Conservation (phyloP, 2,113 vertebrate genomes). For the Ginglymostoma cirratum region DNA sequence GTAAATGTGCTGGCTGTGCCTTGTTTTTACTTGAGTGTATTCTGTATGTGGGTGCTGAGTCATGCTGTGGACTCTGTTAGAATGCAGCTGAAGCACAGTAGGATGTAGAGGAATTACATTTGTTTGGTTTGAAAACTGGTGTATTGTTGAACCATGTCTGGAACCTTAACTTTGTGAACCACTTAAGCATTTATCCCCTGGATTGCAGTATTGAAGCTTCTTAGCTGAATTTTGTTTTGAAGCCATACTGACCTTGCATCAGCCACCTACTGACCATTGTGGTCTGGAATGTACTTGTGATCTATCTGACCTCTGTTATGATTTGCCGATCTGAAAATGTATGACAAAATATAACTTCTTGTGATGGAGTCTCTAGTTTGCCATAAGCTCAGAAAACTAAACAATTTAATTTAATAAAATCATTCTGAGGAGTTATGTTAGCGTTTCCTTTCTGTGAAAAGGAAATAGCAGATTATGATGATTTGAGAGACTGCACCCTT, state of each 20-base stretch:
- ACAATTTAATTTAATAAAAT: neutral
- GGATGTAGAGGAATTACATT: neutral
- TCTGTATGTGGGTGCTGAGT: too few relatives aligned
- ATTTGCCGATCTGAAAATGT: too few relatives aligned
- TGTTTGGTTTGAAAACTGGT: neutral
- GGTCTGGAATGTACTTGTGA: neutral
- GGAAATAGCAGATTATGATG: neutral
- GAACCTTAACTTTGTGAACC: neutral
- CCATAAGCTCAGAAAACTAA: neutral
- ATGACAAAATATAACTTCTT: neutral
- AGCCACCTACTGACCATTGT: neutral
- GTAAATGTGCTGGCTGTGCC: neutral
- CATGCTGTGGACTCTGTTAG: neutral
- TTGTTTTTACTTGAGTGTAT: neutral
- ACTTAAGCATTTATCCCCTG: neutral
- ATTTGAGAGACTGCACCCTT: neutral
- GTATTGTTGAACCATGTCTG: neutral
- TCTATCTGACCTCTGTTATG: neutral
- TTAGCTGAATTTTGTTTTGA: neutral
- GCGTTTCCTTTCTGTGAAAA: neutral
- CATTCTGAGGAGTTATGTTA: neutral
- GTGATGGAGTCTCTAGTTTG: neutral
- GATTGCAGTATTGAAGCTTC: neutral
- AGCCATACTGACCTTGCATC: neutral
- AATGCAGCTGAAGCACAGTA: neutral